Conservation (phyloP, 1,140 invertebrate species). For the Cepaea nemoralis region DNA sequence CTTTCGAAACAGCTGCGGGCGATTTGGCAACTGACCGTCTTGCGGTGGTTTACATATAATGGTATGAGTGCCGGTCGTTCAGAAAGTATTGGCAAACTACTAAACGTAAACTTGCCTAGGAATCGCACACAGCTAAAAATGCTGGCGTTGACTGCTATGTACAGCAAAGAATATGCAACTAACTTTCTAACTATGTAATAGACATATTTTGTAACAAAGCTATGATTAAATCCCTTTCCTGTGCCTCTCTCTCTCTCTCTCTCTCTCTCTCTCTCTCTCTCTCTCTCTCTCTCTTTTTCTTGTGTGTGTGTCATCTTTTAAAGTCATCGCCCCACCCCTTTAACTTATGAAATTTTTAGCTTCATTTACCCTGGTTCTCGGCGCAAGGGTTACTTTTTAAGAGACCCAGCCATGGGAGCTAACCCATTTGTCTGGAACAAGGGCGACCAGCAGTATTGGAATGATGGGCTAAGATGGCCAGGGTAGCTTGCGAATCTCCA, state of each 20-base stretch:
- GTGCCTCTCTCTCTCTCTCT: not conserved
- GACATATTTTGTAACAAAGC: too few species aligned
- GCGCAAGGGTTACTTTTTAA: not conserved
- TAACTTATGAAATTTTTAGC: not conserved
- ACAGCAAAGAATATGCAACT: too few species aligned
- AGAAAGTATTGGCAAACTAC: too few species aligned
- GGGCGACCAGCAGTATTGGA: conserved; percentile 23
- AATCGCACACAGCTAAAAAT: too few species aligned
- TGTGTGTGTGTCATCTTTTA: not conserved
- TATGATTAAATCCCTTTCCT: too few species aligned
- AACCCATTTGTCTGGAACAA: conserved; percentile 27
- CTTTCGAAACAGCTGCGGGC: too few species aligned
- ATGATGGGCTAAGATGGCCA: conserved; percentile 27
- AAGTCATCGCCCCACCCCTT: not conserved
- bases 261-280: not conserved
- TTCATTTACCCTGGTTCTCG: not conserved
- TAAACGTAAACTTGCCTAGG: too few species aligned
- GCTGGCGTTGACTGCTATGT: too few species aligned
- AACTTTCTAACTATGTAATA: too few species aligned
- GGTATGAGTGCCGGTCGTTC: too few species aligned
- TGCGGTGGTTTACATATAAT: too few species aligned
- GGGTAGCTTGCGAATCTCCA: not conserved
- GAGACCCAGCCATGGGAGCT: conserved; percentile 5
- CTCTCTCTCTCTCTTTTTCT: not conserved
- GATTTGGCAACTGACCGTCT: too few species aligned